Percentiles rank a stretch among this genome's conserved stretches.
These are phyloP conservation scores for Catamblyrhynchus diadema DNA, from an alignment of 2,797 vertebrate species.

Conservation along the genomic window DNA sequence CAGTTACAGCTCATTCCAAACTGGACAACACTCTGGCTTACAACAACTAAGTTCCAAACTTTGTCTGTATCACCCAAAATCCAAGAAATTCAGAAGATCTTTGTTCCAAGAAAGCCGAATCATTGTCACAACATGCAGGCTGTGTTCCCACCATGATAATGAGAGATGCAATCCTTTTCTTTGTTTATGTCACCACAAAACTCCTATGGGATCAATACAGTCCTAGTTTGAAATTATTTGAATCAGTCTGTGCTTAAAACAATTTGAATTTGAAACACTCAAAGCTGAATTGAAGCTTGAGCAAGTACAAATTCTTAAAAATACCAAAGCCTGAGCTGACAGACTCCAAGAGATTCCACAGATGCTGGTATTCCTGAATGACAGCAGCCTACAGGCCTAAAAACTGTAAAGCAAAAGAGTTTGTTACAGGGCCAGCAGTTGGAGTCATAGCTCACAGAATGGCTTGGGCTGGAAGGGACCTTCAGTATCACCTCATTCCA, in stretches of 20 bases:
- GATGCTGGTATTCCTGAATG: background rate
- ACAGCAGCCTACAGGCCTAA: background rate
- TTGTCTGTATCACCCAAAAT: background rate
- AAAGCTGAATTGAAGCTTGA: background rate
- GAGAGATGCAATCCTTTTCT: background rate
- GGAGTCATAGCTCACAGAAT: background rate
- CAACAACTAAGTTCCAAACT: background rate
- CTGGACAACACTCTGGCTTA: background rate
- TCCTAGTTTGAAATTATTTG: background rate
- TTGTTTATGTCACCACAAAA: background rate
- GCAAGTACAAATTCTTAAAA: background rate
- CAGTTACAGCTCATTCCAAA: background rate
- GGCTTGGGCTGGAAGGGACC: background rate
- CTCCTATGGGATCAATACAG: background rate
- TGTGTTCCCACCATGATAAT: background rate
- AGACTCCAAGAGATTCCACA: background rate
- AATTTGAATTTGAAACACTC: background rate
- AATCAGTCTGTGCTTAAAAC: background rate
- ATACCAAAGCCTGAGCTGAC: background rate
- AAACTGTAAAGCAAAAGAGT: background rate
- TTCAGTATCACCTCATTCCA: background rate
- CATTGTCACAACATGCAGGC: background rate
- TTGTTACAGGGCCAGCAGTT: background rate
- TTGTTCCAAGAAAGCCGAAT: background rate
- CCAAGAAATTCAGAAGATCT: background rate